Evolutionary conservation across 2,113 vertebrate species (phyloP).

Genomic region (Apaloderma vittatum): DNA sequence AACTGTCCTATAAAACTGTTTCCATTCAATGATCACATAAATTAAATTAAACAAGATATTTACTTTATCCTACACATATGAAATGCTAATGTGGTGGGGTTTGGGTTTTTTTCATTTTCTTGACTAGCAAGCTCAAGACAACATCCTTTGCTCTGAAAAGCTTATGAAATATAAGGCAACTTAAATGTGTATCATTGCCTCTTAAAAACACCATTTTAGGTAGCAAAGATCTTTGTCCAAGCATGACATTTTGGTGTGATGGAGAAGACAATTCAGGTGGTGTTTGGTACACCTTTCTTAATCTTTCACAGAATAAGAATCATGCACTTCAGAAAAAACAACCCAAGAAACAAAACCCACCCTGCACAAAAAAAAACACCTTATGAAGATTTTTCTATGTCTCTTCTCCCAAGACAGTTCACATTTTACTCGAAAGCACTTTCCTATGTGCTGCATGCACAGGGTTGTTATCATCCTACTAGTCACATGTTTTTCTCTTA

Average conservation of each 20-base stretch:
- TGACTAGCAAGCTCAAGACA: neutral
- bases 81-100: neutral
- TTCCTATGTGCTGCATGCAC: neutral
- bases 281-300: neutral
- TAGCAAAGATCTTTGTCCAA: neutral
- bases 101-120: neutral
- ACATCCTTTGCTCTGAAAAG: neutral
- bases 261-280: neutral
- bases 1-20: neutral
- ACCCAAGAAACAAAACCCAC: rapidly evolving
- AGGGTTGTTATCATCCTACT: neutral
- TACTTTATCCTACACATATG: neutral
- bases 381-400: neutral
- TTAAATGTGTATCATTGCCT: neutral
- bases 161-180: neutral
- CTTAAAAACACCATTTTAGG: neutral
- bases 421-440: neutral
- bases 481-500: neutral
- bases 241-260: neutral
- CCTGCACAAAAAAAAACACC: neutral
- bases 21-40: neutral
- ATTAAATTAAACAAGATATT: neutral
- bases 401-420: neutral
- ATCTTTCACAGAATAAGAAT: neutral
- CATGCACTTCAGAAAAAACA: neutral